These are phyloP conservation scores for Lochmaea crataegi DNA, from an alignment of 2,888 invertebrate genomes.

Conservation along the genomic window DNA sequence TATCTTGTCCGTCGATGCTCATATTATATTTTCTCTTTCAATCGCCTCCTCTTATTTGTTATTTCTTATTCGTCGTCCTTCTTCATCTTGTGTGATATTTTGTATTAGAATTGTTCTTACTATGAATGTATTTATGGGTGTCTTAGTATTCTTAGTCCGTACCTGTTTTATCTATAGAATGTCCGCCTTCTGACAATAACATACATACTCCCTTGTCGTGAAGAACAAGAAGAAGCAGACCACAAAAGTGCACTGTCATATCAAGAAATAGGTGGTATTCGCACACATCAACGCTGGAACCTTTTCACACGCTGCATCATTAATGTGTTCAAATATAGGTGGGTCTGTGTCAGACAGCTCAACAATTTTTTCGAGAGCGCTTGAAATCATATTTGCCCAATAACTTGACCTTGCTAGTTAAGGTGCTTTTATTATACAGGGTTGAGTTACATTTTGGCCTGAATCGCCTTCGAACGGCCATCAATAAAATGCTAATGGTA, in stretches of 20 bases:
- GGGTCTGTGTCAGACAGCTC: conserved; percentile 57
- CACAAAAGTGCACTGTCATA: conserved; percentile 53
- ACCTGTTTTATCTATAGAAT: not conserved
- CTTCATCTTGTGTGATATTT: too few species aligned
- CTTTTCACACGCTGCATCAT: conserved; percentile 58
- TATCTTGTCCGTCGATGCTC: too few species aligned
- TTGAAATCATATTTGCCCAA: conserved; percentile 45
- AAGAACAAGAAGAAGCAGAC: conserved; percentile 35
- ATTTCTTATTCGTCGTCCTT: too few species aligned
- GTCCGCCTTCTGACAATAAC: conserved; percentile 21
- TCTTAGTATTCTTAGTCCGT: not conserved
- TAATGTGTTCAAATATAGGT: conserved; percentile 57
- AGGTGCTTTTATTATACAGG: not conserved
- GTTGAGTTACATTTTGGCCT: not conserved
- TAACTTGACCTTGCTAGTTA: conserved; percentile 44
- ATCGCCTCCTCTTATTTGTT: too few species aligned
- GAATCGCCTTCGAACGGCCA: too few species aligned
- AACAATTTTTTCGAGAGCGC: conserved; percentile 50
- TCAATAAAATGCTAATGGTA: too few species aligned
- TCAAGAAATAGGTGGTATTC: conserved; percentile 54
- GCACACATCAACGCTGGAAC: conserved; percentile 54
- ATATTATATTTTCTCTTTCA: too few species aligned
- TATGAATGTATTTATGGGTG: not conserved
- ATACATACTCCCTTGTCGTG: conserved; percentile 45
- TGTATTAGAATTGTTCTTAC: not conserved